Conservation (phyloP, 1,140 invertebrate genomes). For the Saccostrea echinata region DNA sequence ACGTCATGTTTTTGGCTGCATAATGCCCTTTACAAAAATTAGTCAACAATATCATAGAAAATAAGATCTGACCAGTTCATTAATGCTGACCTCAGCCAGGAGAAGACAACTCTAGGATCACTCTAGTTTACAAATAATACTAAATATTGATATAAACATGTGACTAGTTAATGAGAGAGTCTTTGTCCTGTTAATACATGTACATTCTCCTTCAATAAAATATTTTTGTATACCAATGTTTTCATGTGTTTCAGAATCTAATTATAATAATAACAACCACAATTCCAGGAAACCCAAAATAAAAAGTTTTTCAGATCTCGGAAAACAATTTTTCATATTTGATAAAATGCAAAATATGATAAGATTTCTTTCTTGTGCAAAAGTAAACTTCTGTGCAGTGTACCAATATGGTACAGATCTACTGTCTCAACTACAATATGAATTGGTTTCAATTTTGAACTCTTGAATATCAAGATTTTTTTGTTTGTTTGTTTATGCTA, state of each 20-base stretch:
- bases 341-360: too few relatives aligned
- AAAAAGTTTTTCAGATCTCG: neutral
- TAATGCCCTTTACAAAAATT: neutral
- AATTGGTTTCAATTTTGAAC: too few relatives aligned
- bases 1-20: neutral
- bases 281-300: neutral
- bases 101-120: neutral
- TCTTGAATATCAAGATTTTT: too few relatives aligned
- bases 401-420: too few relatives aligned
- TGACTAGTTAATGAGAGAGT: neutral
- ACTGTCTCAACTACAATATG: too few relatives aligned
- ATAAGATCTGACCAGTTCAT: neutral
- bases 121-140: neutral
- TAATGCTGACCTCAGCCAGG: neutral
- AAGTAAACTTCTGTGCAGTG: too few relatives aligned
- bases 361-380: too few relatives aligned
- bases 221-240: neutral
- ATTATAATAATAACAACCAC: neutral
- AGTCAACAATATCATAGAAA: neutral
- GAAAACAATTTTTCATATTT: too few relatives aligned
- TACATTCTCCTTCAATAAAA: too few relatives aligned
- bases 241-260: neutral
- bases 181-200: neutral
- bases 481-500: too few relatives aligned
- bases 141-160: neutral